Evolutionary conservation across 2,888 invertebrate genomes (phyloP).

Genomic region (Orthosia incerta): DNA sequence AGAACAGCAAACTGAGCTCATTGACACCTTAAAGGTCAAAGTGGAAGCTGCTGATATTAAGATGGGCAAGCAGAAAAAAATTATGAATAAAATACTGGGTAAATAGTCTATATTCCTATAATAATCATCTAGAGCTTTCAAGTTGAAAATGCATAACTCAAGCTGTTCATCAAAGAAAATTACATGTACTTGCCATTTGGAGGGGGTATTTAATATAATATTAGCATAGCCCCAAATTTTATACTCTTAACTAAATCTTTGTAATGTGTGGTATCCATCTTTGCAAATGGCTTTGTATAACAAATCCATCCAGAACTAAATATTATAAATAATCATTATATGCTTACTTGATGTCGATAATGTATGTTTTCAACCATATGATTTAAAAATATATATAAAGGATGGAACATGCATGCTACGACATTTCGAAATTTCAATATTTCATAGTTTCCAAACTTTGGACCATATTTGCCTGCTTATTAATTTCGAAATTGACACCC

Average conservation of each 20-base stretch:
- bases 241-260: constrained; percentile 52
- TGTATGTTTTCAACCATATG: constrained; percentile 2
- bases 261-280: constrained; percentile 1
- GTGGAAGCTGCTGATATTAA: constrained; percentile 96
- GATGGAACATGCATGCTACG: no score
- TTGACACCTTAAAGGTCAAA: constrained; percentile 96
- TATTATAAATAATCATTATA: constrained; percentile 1
- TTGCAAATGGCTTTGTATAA: constrained; percentile 13
- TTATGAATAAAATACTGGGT: constrained; percentile 95
- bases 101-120: constrained; percentile 87
- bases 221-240: constrained; percentile 34
- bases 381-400: constrained; percentile 6
- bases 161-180: constrained; percentile 15
- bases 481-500: no score
- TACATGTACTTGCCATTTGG: constrained; percentile 21
- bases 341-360: constrained; percentile 13
- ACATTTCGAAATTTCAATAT: no score
- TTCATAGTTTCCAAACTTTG: no score
- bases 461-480: no score
- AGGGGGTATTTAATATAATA: constrained; percentile 20
- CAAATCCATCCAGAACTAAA: constrained; percentile 7
- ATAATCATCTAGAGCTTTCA: background rate
- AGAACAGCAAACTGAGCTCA: constrained; percentile 96
- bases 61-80: constrained; percentile 96
- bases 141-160: constrained; percentile 19